phyloP scores from a whole-genome alignment of 2,888 invertebrate genomes.

The Acrocyrtus sp. region DNA sequence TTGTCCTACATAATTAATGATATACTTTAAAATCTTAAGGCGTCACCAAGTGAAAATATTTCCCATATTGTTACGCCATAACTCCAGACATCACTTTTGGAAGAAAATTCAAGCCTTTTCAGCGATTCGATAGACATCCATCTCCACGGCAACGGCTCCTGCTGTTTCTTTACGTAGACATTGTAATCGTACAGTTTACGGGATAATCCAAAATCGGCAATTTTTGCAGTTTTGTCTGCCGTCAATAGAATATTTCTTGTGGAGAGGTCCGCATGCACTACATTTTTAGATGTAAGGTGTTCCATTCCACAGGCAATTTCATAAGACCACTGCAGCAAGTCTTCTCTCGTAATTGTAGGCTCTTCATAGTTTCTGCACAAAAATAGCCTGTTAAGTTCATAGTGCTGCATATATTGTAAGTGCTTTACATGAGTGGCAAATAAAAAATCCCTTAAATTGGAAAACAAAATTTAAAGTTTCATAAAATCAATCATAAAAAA shows the following conservation, averaged over 20 bases:
- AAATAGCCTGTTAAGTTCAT: too few relatives aligned
- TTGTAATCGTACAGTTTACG: neutral
- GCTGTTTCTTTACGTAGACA: neutral
- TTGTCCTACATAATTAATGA: neutral
- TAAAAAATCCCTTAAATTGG: neutral
- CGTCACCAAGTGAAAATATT: neutral
- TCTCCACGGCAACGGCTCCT: constrained; percentile 4
- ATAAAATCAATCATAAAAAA: too few relatives aligned
- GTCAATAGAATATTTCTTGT: constrained; percentile 9
- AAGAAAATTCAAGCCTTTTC: neutral
- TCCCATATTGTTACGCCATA: constrained; percentile 7
- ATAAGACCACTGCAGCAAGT: neutral
- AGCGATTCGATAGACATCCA: constrained; percentile 4
- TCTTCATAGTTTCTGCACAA: neutral
- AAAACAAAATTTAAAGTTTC: neutral
- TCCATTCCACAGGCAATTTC: constrained; percentile 18
- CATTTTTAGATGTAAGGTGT: neutral
- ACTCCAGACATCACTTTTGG: constrained; percentile 1
- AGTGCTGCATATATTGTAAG: too few relatives aligned
- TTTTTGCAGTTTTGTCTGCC: neutral
- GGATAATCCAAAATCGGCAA: constrained; percentile 13
- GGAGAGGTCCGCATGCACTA: constrained; percentile 4
- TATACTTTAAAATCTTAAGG: too few relatives aligned
- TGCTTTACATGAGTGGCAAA: too few relatives aligned
- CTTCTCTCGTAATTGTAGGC: neutral